phyloP scores from a whole-genome alignment of 1,140 invertebrate genomes.

The Drosophila sechellia region DNA sequence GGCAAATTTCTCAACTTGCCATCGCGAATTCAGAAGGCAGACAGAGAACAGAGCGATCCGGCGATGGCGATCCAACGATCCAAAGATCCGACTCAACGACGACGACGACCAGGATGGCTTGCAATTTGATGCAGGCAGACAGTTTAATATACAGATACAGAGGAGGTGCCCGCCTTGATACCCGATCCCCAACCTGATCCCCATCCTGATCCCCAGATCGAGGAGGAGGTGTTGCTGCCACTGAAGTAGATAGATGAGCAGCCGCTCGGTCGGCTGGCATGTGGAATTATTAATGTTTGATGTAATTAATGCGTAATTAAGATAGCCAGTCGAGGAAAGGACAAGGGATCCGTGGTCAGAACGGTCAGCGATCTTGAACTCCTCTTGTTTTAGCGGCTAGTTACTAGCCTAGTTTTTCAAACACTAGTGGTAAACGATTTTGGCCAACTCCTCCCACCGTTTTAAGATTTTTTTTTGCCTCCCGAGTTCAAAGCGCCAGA shows the following conservation, averaged over 20 bases:
- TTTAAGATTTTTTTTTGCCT: not conserved
- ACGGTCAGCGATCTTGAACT: constrained; percentile 13
- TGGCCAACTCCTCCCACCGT: constrained; percentile 53
- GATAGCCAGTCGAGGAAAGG: constrained; percentile 56
- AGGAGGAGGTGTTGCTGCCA: constrained; percentile 72
- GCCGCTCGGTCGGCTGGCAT: constrained; percentile 41
- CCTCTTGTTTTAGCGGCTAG: not conserved
- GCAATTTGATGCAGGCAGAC: constrained; percentile 54
- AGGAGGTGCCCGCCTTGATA: constrained; percentile 23
- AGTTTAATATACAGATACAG: constrained; percentile 49
- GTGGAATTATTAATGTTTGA: constrained; percentile 75
- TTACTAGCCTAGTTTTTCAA: constrained; percentile 39
- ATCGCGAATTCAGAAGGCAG: constrained; percentile 12
- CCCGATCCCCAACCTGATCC: constrained; percentile 18
- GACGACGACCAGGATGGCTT: constrained; percentile 44
- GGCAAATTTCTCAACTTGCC: constrained; percentile 73
- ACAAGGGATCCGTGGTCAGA: constrained; percentile 1
- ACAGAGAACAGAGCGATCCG: constrained; percentile 24
- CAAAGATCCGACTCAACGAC: constrained; percentile 34
- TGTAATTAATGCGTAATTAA: constrained; percentile 83
- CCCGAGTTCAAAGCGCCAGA: constrained; percentile 61
- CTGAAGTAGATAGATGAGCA: constrained; percentile 74
- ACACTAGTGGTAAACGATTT: constrained; percentile 34
- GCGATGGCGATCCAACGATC: constrained; percentile 43
- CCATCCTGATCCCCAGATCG: constrained; percentile 30